Percentiles rank a stretch among this genome's conserved stretches.
These are phyloP conservation scores for Mugil cephalus DNA, from an alignment of 2,113 vertebrate species.

Conservation along the genomic window DNA sequence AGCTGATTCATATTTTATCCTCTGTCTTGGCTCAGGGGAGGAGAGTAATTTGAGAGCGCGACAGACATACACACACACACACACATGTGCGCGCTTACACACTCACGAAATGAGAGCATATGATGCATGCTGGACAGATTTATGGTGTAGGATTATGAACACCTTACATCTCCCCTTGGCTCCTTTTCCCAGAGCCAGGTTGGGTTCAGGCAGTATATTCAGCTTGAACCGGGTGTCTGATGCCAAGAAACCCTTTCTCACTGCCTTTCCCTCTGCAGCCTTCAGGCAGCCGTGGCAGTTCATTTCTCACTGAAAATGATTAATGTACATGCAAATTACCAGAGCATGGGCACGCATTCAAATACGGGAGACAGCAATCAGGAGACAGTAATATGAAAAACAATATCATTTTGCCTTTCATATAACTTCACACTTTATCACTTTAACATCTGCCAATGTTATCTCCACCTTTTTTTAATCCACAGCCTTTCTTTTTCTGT, in stretches of 20 bases:
- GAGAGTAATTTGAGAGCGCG: constrained; percentile 75
- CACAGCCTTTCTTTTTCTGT: constrained; percentile 9
- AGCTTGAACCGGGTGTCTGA: constrained; percentile 65
- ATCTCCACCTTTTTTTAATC: constrained; percentile 63
- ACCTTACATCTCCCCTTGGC: constrained; percentile 74
- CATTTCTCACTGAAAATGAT: constrained; percentile 81
- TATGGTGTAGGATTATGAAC: constrained; percentile 76
- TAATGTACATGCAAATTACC: constrained; percentile 81
- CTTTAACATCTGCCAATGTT: constrained; percentile 51
- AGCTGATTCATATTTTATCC: constrained; percentile 82
- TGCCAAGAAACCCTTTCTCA: constrained; percentile 71
- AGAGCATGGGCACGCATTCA: constrained; percentile 78
- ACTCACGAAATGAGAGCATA: constrained; percentile 70
- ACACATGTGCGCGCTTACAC: constrained; percentile 16
- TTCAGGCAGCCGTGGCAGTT: constrained; percentile 73
- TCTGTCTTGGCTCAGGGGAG: constrained; percentile 75
- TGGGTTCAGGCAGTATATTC: constrained; percentile 74
- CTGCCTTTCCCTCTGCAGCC: constrained; percentile 58
- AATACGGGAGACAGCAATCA: constrained; percentile 77
- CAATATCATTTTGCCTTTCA: constrained; percentile 72
- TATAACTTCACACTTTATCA: constrained; percentile 64
- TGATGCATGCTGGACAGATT: constrained; percentile 79
- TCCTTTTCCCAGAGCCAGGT: constrained; percentile 68
- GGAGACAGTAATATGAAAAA: constrained; percentile 75
- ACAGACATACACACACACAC: constrained; percentile 45